phyloP scores from a whole-genome alignment of 2,888 invertebrate species.

The Platerodrilus igneus region DNA sequence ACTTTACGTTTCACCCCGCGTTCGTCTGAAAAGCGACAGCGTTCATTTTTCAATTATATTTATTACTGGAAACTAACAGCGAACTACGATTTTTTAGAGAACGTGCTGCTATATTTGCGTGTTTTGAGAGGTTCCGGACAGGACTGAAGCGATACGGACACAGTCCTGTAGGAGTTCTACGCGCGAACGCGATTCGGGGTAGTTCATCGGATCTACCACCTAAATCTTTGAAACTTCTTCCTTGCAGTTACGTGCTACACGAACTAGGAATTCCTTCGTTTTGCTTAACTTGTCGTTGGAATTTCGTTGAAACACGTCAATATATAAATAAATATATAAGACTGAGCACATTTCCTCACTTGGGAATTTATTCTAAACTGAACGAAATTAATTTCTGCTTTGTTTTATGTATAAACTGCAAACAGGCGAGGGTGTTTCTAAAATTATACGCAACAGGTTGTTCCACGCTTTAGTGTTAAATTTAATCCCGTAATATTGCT shows the following conservation, averaged over 20 bases:
- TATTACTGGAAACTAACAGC: conserved; percentile 15
- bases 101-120: conserved; percentile 26
- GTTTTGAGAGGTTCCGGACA: conserved; percentile 27
- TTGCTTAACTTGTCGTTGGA: conserved; percentile 18
- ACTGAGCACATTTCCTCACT: no score
- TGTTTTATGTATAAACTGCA: no score
- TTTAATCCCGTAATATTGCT: no score
- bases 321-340: conserved; percentile 20
- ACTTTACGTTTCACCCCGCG: conserved; percentile 21
- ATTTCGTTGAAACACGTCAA: conserved; percentile 18
- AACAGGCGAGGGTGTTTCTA: no score
- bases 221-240: conserved; percentile 18
- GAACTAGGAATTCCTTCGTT: no score
- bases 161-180: conserved; percentile 28
- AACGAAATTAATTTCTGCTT: no score
- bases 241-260: conserved; percentile 11
- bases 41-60: conserved; percentile 23
- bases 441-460: no score
- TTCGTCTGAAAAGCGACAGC: conserved; percentile 29
- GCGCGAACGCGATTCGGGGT: conserved; percentile 33
- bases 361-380: no score
- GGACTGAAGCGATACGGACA: conserved; percentile 25
- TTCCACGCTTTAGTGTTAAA: no score
- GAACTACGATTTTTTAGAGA: conserved; percentile 18
- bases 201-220: conserved; percentile 24